phyloP scores from a whole-genome alignment of 2,113 vertebrate genomes.

The Eleginops maclovinus region DNA sequence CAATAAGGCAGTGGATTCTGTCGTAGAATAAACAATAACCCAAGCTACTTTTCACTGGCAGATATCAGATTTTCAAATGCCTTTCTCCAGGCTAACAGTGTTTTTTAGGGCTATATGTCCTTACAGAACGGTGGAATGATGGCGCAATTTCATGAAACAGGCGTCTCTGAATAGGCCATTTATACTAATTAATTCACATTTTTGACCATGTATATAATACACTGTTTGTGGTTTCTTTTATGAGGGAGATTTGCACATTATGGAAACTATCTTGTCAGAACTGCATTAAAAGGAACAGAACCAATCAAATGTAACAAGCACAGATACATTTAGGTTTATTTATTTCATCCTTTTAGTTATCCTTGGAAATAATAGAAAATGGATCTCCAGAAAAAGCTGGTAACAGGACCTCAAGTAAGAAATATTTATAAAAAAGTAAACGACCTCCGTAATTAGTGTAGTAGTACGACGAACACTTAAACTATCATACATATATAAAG shows the following conservation, averaged over 20 bases:
- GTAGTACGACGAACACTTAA: background rate
- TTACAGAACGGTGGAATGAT: constrained; percentile 29
- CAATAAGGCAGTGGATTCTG: constrained; percentile 24
- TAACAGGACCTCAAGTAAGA: background rate
- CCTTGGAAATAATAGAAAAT: background rate
- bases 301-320: background rate
- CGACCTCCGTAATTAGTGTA: background rate
- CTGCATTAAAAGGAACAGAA: background rate
- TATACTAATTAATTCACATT: constrained; percentile 26
- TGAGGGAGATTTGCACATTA: background rate
- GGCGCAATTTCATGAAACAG: constrained; percentile 29
- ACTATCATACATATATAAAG: background rate
- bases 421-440: background rate
- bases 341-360: too few species aligned
- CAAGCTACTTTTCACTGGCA: constrained; percentile 47
- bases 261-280: background rate
- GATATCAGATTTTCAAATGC: constrained; percentile 45
- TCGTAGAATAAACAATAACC: constrained; percentile 37
- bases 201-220: constrained; percentile 28
- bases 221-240: background rate
- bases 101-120: constrained; percentile 27
- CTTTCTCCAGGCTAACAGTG: constrained; percentile 29
- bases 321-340: background rate
- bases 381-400: background rate
- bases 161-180: background rate